These are phyloP conservation scores for Aquatica leii DNA, from an alignment of 2,888 invertebrate species.

Conservation along the genomic window DNA sequence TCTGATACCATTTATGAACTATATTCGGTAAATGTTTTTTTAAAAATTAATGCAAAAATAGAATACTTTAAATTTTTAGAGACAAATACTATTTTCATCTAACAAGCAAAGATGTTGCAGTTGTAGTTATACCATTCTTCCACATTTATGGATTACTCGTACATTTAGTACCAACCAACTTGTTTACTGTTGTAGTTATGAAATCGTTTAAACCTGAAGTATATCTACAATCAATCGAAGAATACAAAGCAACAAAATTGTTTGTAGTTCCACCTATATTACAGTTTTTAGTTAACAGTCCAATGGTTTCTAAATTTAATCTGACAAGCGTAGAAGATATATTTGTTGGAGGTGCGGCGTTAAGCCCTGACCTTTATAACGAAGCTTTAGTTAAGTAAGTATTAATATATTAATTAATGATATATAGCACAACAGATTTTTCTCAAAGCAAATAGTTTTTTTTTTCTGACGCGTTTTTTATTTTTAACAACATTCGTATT, in stretches of 20 bases:
- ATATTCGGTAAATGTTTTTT: neutral
- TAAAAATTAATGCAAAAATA: neutral
- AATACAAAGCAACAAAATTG: constrained; percentile 47
- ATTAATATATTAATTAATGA: neutral
- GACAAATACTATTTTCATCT: neutral
- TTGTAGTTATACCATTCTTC: constrained; percentile 59
- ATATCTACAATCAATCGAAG: constrained; percentile 44
- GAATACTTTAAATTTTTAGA: constrained; percentile 18
- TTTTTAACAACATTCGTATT: too few relatives aligned
- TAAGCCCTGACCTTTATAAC: constrained; percentile 67
- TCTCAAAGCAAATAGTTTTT: too few relatives aligned
- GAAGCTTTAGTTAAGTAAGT: constrained; percentile 16
- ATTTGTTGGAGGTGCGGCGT: constrained; percentile 79
- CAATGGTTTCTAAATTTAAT: constrained; percentile 75
- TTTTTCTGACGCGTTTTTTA: too few relatives aligned
- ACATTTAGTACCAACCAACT: neutral
- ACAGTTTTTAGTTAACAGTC: constrained; percentile 80
- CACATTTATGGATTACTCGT: constrained; percentile 44
- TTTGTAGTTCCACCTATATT: constrained; percentile 61
- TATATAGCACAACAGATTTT: too few relatives aligned
- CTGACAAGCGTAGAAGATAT: constrained; percentile 71
- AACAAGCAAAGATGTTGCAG: constrained; percentile 26
- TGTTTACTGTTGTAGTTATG: constrained; percentile 40
- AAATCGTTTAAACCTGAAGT: constrained; percentile 45
- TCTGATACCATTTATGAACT: neutral